phyloP scores from a whole-genome alignment of 2,888 invertebrate species.

The Molorchus minor region DNA sequence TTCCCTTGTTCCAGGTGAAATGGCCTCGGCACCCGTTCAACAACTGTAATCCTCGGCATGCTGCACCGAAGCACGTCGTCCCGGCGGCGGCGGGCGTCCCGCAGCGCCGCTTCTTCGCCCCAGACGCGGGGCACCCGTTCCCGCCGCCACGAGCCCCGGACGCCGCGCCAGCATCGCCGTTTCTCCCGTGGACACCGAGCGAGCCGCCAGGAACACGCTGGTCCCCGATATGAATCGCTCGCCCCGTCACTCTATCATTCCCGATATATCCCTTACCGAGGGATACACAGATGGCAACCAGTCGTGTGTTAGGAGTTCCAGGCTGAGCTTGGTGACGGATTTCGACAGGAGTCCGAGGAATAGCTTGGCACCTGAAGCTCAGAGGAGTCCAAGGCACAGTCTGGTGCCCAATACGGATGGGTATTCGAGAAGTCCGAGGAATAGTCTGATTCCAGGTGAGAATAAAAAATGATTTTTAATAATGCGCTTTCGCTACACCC shows the following conservation, averaged over 20 bases:
- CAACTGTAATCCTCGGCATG: constrained; percentile 61
- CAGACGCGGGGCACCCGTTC: constrained; percentile 68
- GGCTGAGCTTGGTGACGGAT: constrained; percentile 68
- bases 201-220: constrained; percentile 48
- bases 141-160: constrained; percentile 59
- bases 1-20: constrained; percentile 10
- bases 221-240: constrained; percentile 62
- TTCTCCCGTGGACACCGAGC: constrained; percentile 57
- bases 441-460: constrained; percentile 59
- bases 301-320: constrained; percentile 66
- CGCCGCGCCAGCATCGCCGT: constrained; percentile 61
- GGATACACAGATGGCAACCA: constrained; percentile 48
- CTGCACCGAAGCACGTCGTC: constrained; percentile 73
- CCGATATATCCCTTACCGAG: constrained; percentile 57
- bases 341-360: constrained; percentile 64
- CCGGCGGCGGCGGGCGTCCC: constrained; percentile 72
- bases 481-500: no score
- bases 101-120: constrained; percentile 73
- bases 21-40: neutral
- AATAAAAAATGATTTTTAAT: no score
- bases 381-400: constrained; percentile 65
- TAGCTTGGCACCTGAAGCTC: constrained; percentile 69
- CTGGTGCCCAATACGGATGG: constrained; percentile 71
- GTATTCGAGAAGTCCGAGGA: constrained; percentile 69
- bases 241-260: constrained; percentile 61